Base-by-base conservation (phyloP, 2,797 vertebrate genomes). In the Rhabdomys pumilio region DNA sequence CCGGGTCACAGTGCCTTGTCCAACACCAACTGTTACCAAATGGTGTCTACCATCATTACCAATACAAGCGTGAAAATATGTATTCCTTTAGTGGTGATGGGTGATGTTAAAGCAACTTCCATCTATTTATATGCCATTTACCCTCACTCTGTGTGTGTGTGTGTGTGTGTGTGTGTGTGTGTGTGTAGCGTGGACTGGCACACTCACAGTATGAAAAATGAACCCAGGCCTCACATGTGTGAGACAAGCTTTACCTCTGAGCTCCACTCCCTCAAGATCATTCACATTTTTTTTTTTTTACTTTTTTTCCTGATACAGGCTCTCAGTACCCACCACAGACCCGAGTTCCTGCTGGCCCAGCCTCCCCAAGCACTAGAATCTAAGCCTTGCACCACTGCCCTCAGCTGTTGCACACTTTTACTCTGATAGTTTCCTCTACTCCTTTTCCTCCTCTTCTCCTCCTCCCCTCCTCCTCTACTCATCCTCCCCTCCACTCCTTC, bases 81-180 rank as follows among this genome's bases (percentile, higher is more conserved):
- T 0, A 67, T 14, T 92, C 79, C 47, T 89, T 17, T 79, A 88
- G 41, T 29, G 59, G 47, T 57, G 82, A 94, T 63, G 73, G 90
- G 38, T 41, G 20, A 38, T 31, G 50, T 72, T 72, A 92, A 92
- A 94, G 34, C 29, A 88, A 22, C 44, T 92, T 92, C 77, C 29
- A 88, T 92, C 4, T 17, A 41, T 22, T 84, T 81, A 38, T 76
- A 47, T 88, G 75, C 22, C 10, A 17, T 55, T 26, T 14, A 29
- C 11, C 38, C 38, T 38, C 38, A 38, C 38, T 1, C 4, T 50
- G 44, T 85, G 34, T 38, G n/a, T 91, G n/a, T 82, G 34, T 41
- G 24, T 44, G 80, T 59, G 53, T 73, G 67, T 73, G 67, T 65
- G 63, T 38, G 38, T 38, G 61, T 63, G 26, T 67, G 22, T 67